A percentile compares a stretch with the other conserved stretches of the same genome.
Evolutionary conservation across 30 jellyfish, hydroid and myxozoan species (phyloP).

Genomic region (Pseudorhiza aurosa): DNA sequence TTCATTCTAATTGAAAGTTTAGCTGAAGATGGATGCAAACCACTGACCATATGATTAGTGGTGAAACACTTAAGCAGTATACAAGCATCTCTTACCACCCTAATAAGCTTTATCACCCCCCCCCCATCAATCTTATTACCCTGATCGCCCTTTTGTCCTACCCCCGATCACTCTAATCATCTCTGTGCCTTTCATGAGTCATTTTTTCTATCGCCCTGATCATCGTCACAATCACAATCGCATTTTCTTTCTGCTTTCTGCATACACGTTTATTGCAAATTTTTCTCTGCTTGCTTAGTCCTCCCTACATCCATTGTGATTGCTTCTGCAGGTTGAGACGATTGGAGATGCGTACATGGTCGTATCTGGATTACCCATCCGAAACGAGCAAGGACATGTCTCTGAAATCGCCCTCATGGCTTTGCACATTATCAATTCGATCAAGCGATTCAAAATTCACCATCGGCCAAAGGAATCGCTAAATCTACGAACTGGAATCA

Average conservation of each 20-base stretch:
- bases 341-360: conserved; percentile 99
- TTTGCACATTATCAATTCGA: conserved; percentile 69
- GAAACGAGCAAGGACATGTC: conserved; percentile 91
- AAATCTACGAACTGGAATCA: conserved; percentile 80
- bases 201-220: too few species aligned
- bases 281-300: neutral
- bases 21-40: too few species aligned
- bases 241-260: too few species aligned
- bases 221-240: too few species aligned
- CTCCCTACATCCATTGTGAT: neutral
- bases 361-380: conserved; percentile 89
- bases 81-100: too few species aligned
- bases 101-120: too few species aligned
- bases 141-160: too few species aligned
- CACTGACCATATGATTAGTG: too few species aligned
- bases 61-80: too few species aligned
- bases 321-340: conserved; percentile 83
- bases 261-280: too few species aligned
- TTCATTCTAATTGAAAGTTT: too few species aligned
- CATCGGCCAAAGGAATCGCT: conserved; percentile 68
- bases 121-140: too few species aligned
- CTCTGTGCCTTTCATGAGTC: neutral
- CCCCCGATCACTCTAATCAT: neutral
- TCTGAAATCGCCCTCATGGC: conserved; percentile 91
- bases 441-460: conserved; percentile 67